These are phyloP conservation scores for Bugula neritina DNA, from an alignment of 2,888 invertebrate species.

Conservation along the genomic window DNA sequence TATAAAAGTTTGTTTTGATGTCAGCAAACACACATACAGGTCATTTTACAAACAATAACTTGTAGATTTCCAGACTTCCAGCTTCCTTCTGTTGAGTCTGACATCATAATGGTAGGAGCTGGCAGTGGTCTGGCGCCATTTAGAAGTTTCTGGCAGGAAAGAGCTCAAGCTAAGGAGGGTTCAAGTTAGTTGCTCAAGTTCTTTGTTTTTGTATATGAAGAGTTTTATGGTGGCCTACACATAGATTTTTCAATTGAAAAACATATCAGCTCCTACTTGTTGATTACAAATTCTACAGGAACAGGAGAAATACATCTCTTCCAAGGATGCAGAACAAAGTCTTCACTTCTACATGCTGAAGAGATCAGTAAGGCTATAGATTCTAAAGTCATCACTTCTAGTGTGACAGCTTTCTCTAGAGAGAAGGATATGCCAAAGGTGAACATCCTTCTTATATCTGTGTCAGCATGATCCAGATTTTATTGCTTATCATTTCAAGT, in stretches of 20 bases:
- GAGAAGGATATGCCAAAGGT: slow-evolving; percentile 12
- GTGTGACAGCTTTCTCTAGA: slow-evolving; percentile 7
- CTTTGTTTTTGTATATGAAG: no score
- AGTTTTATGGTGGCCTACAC: no score
- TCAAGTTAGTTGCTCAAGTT: no score
- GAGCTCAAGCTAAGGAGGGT: not conserved
- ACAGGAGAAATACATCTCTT: not conserved
- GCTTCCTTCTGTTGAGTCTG: slow-evolving; percentile 70
- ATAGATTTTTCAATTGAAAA: no score
- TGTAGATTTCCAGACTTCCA: slow-evolving; percentile 77
- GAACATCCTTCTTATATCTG: no score
- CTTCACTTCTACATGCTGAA: not conserved
- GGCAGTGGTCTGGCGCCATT: slow-evolving; percentile 91
- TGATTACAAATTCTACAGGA: no score
- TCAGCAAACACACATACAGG: no score
- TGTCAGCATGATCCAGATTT: no score
- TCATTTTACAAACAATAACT: no score
- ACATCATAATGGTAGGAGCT: slow-evolving; percentile 70
- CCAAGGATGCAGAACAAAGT: not conserved
- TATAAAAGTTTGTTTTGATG: no score
- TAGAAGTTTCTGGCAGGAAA: slow-evolving; percentile 85
- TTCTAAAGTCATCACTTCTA: not conserved
- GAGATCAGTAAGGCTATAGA: not conserved
- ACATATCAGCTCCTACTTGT: no score
- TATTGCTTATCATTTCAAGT: no score